Evolutionary conservation across 2,113 vertebrate genomes (phyloP), one percentile per base, ranked within the genome.

Genomic region (Gobius niger): DNA sequence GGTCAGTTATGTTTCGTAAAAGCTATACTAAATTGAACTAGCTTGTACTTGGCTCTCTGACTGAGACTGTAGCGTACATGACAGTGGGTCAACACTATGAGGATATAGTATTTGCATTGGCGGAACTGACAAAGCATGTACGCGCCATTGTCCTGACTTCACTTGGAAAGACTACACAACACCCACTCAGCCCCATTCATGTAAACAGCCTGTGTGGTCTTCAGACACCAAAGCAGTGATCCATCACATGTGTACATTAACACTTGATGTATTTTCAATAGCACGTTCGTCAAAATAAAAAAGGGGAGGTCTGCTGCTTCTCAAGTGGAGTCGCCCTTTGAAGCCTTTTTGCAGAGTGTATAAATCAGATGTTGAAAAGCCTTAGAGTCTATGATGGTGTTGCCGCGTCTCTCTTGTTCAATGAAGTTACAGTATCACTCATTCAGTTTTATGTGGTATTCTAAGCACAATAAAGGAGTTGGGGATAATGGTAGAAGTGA

Each of bases 181-280:
- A 81, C 71, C 65, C 64, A 77, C 73, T 87, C 64, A 73, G 67
- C 44, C 57, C 56, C n/a, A 3, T 53, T 75, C 7, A 51, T 82
- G 65, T 79, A 78, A 78, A 78, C 82, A 81, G 56, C 18, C 47
- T 79, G 83, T 83, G 86, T 90, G 87, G 87, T 86, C 89, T 66
- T 51, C 19, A 65, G 69, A 71, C 77, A 83, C 59, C 65, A 73
- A 63, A 73, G 74, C 64, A 76, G 77, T 40, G 59, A 79, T 67
- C 63, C 24, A 44, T 67, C 10, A 6, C 66, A 75, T 72, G 78
- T 77, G 65, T 72, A 85, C 72, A 77, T 86, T 85, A 82, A 75
- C 66, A 65, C 59, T 24, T 49, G 34, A 80, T 82, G 71, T 40
- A 63, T 77, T 70, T 79, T 60, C 7, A 18, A 34, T 47, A 16